Conservation (phyloP, 2,888 invertebrate genomes). For the Boloria selene region DNA sequence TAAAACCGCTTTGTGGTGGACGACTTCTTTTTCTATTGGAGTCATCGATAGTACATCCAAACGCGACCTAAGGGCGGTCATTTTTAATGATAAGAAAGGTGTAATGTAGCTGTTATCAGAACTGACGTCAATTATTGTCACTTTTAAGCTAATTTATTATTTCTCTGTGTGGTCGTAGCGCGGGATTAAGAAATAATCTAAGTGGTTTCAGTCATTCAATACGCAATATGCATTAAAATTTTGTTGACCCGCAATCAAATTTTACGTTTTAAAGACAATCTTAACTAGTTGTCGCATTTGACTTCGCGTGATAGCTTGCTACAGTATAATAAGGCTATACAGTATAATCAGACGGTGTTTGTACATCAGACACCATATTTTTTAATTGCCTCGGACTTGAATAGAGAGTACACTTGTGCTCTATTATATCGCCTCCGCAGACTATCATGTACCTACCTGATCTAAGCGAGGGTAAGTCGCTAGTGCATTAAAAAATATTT, state of each 20-base stretch:
- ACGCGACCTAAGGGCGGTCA: slow-evolving; percentile 27
- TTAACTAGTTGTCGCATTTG: not conserved
- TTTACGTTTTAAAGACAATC: not conserved
- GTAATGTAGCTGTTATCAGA: slow-evolving; percentile 42
- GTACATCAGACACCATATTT: too few relatives aligned
- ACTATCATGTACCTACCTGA: too few relatives aligned
- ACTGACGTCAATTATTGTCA: slow-evolving; percentile 48
- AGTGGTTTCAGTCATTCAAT: slow-evolving; percentile 12
- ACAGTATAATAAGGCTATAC: too few relatives aligned
- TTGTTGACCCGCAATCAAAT: not conserved
- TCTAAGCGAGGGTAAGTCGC: too few relatives aligned
- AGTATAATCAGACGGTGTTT: too few relatives aligned
- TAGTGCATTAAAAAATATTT: too few relatives aligned
- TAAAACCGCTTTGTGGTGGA: too few relatives aligned
- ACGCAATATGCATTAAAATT: not conserved
- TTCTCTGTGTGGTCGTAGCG: slow-evolving; percentile 47
- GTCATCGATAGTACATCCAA: not conserved
- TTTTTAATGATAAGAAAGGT: slow-evolving; percentile 41
- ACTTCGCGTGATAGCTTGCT: not conserved
- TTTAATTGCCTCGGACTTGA: too few relatives aligned
- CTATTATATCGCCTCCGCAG: too few relatives aligned
- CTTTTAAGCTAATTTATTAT: slow-evolving; percentile 43
- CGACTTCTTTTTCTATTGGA: too few relatives aligned
- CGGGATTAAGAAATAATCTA: slow-evolving; percentile 31
- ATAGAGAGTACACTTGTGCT: too few relatives aligned